Evolutionary conservation across 2,113 vertebrate species (phyloP).

Genomic region (Vombatus ursinus): DNA sequence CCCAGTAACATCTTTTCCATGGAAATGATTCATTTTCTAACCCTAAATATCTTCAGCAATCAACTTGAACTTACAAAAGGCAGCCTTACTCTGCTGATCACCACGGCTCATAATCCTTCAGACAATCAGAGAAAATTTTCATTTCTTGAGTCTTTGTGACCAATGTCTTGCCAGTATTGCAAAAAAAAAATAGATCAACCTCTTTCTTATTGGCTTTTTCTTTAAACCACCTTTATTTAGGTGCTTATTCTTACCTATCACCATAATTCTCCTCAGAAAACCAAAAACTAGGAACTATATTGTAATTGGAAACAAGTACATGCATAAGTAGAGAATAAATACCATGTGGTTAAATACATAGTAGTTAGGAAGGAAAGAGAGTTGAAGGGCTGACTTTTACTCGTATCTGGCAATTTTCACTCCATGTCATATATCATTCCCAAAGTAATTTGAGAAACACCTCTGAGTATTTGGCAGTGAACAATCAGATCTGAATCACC

Average conservation of each 20-base stretch:
- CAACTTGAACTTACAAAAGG: neutral
- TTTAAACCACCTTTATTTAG: neutral
- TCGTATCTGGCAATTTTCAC: neutral
- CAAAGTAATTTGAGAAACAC: neutral
- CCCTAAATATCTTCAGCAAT: neutral
- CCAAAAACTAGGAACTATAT: neutral
- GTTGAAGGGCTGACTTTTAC: neutral
- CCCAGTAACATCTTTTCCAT: neutral
- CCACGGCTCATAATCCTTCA: neutral
- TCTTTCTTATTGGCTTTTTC: neutral
- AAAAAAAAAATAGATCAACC: neutral
- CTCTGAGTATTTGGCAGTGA: neutral
- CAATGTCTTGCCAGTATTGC: neutral
- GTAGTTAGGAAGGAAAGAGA: neutral
- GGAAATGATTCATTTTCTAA: neutral
- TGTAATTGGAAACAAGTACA: neutral
- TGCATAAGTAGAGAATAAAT: neutral
- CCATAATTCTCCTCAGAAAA: neutral
- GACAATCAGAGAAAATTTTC: neutral
- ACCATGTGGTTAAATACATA: neutral
- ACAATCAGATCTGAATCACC: neutral
- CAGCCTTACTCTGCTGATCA: neutral
- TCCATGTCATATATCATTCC: neutral
- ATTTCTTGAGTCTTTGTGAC: neutral
- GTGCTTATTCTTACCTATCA: neutral